phyloP scores from a whole-genome alignment of 2,888 invertebrate species.

The Quadroppia sp. region DNA sequence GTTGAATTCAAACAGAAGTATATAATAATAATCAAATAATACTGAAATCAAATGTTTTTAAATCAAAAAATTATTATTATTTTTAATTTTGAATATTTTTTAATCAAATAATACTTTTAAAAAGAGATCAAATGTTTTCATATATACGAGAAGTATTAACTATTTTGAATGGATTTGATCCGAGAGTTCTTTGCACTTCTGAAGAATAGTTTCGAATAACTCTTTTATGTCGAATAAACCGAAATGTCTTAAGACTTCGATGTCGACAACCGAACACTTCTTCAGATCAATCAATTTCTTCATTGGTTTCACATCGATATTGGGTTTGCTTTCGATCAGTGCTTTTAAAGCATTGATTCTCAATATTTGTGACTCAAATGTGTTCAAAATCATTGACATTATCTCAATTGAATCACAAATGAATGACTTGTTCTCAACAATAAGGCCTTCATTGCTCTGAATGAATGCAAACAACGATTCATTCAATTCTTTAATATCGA shows the following conservation, averaged over 20 bases:
- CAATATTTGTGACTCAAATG: neutral
- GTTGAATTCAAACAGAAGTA: too few species aligned
- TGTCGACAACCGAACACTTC: neutral
- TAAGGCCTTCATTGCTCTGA: neutral
- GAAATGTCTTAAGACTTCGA: neutral
- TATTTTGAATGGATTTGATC: too few species aligned
- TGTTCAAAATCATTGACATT: neutral
- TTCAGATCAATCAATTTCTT: neutral
- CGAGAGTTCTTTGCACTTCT: too few species aligned
- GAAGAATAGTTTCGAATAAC: neutral
- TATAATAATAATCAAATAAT: too few species aligned
- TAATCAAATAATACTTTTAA: too few species aligned
- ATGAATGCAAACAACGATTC: neutral
- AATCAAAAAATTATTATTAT: too few species aligned
- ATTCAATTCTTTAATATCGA: neutral
- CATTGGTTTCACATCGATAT: neutral
- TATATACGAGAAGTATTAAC: too few species aligned
- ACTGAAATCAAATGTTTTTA: too few species aligned
- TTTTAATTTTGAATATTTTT: too few species aligned
- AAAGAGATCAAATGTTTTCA: too few species aligned
- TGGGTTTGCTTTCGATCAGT: neutral
- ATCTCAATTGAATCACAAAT: neutral
- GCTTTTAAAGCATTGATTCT: neutral
- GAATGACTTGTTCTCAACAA: neutral
- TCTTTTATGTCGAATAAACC: neutral